Evolutionary conservation across 2,113 vertebrate genomes (phyloP), one percentile per base, ranked within the genome.

Genomic region (Poicephalus meyeri): DNA sequence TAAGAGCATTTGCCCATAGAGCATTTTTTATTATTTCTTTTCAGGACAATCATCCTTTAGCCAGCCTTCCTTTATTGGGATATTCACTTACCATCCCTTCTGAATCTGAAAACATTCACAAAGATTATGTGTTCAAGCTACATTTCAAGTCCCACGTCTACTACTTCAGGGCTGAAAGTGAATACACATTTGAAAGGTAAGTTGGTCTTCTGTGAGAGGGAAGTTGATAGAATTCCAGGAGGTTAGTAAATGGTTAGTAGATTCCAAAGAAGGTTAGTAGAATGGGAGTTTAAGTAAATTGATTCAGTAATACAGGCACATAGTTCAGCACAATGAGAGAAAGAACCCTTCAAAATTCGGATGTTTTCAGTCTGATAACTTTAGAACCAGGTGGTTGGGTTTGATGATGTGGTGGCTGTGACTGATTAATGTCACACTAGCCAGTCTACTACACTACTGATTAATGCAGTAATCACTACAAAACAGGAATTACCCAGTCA

Each of bases 141-240:
- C 99, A 99, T 89, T 99, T 99, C 98, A 99, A 99, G 97, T 99
- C 99, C 95, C 99, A 99, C 2, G 98, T 99, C 91, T 99, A 99
- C 97, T 99, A 99, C 96, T 99, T 99, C 98, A 98, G 99, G 98
- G 99, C 99, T 2, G 99, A 99, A 96, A 99, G 99, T 21, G 99
- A 99, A 97, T 99, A 99, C 93, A 99, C 99, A 0, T 99, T 99
- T 69, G 99, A 99, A 95, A 99, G 99, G 99, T 99, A 97, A 81
- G 68, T 13, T 17, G 3, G 10, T 41, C 52, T 46, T 44, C 76
- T 9, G 15, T 2, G 8, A 77, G 28, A 29, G n/a, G 52, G 70
- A 28, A 16, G 26, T 41, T 42, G 50, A 10, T 26, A 35, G 17
- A 82, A 68, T 66, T 44, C 37, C 63, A 56, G 53, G 31, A 18